phyloP scores from a whole-genome alignment of 2,888 invertebrate genomes.

The Zonitis immaculata region DNA sequence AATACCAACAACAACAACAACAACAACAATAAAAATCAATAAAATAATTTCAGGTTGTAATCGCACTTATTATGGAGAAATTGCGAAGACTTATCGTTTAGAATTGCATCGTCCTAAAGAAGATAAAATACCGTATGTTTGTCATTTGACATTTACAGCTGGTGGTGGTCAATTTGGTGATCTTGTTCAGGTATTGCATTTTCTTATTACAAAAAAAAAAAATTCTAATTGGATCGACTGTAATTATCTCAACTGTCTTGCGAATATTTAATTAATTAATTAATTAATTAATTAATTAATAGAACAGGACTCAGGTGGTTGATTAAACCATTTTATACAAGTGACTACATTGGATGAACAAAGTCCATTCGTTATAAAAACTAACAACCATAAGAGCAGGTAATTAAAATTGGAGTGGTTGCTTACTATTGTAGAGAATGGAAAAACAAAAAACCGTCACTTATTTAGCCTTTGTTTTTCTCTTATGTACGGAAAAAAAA shows the following conservation, averaged over 20 bases:
- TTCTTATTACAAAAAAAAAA: not conserved
- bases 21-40: too few relatives aligned
- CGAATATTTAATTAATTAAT: not conserved
- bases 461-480: not conserved
- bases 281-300: not conserved
- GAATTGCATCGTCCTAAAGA: slow-evolving; percentile 81
- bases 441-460: not conserved
- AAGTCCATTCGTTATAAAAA: not conserved
- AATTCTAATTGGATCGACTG: not conserved
- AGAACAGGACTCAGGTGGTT: not conserved
- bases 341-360: not conserved
- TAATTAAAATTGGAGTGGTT: not conserved
- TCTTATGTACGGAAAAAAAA: not conserved
- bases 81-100: slow-evolving; percentile 80
- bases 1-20: too few relatives aligned
- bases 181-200: slow-evolving; percentile 81
- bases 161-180: slow-evolving; percentile 80
- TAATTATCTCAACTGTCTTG: not conserved
- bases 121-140: slow-evolving; percentile 81
- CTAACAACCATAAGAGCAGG: not conserved
- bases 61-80: slow-evolving; percentile 84
- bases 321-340: not conserved
- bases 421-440: not conserved
- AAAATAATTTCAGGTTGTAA: slow-evolving; percentile 83
- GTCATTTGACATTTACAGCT: slow-evolving; percentile 81